Evolutionary conservation across 2,888 invertebrate genomes (phyloP), one percentile per base, ranked within the genome.

Genomic region (Margaritifera margaritifera): DNA sequence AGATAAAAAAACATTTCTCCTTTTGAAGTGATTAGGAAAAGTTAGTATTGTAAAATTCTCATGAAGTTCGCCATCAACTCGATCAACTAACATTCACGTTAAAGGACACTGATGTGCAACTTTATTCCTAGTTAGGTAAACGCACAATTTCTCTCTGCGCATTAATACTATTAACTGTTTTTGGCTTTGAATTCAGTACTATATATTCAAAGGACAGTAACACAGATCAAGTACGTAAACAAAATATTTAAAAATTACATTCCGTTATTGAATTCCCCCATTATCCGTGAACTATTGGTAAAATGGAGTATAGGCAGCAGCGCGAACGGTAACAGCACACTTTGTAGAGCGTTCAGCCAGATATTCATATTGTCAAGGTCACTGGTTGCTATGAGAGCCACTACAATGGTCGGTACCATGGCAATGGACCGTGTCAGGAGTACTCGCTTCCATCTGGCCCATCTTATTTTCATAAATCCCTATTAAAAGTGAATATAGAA

Each of bases 391-490:
- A 88, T 75, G 20, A 88, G 70, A 18, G 90, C 89, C 6, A 91
- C 84, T 6, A 84, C 67, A 20, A 91, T 81, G 0, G 90, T 90
- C 19, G 92, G 92, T 6, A 93, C 90, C 75, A 96, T 95, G 31
- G 96, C 96, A 80, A 96, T 94, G 8, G 93, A 92, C 78, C 96
- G 92, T 0, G 96, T 96, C 79, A 96, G 92, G n/a, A 95, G 90
- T 0, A 96, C 95, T 86, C 96, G 91, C 88, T 94, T 94, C 96
- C 96, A 96, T 58, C 95, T 92, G 1, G 94, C 92, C 96, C 96
- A 96, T 82, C 93, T 93, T 22, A 96, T 91, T 86, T 95, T 94
- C 27, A 96, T 90, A 87, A 96, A 96, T 19, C 96, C 96, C 92
- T 92, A 72, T 18, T 59, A 64, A n/a, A 25, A 25, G 42, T 42